These are phyloP conservation scores for Gallinago nigripennis DNA, from an alignment of 2,797 vertebrate species.

Conservation along the genomic window DNA sequence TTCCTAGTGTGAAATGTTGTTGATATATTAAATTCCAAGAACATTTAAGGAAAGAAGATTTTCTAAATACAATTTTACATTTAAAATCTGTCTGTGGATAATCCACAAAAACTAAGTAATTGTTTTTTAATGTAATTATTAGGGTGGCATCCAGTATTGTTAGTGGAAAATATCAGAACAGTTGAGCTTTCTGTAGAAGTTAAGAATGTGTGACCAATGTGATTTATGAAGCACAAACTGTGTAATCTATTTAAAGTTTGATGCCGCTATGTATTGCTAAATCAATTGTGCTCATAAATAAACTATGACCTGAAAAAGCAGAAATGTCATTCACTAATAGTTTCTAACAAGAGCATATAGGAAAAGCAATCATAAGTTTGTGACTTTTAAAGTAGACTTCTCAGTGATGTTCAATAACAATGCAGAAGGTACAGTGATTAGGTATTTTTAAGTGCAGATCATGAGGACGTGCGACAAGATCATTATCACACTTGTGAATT, in stretches of 20 bases:
- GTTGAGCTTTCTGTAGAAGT: constrained; percentile 5
- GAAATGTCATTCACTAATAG: constrained; percentile 16
- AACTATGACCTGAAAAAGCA: constrained; percentile 50
- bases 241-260: constrained; percentile 61
- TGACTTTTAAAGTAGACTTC: background rate
- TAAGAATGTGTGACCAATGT: constrained; percentile 38
- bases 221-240: constrained; percentile 22
- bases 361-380: background rate
- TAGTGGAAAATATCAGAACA: background rate
- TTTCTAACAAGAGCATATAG: background rate
- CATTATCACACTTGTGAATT: background rate
- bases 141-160: background rate
- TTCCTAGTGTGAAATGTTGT: background rate
- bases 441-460: background rate
- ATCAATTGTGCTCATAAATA: constrained; percentile 67
- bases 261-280: constrained; percentile 37
- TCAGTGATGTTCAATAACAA: background rate
- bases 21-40: background rate
- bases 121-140: background rate
- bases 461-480: background rate
- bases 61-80: background rate
- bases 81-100: background rate
- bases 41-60: background rate
- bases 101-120: background rate
- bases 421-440: background rate